Base-by-base conservation (phyloP, 2,113 vertebrate species). In the Rhea pennata region DNA sequence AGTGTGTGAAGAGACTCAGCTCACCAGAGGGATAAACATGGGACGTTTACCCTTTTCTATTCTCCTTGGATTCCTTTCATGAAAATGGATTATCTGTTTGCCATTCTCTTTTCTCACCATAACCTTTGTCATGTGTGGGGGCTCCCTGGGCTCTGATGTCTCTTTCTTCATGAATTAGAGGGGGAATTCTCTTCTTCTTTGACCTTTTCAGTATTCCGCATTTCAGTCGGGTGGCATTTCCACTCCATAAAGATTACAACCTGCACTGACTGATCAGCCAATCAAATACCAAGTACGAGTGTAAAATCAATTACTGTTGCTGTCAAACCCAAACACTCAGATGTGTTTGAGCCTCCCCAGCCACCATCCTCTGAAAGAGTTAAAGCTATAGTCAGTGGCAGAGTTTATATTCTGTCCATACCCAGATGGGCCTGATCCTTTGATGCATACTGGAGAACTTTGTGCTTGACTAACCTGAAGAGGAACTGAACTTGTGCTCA, bases 161-260 rank as follows among this genome's bases (percentile, higher is more conserved):
- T 96, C 75, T 78, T 90, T 92, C 82, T 93, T 86, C 81, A 61
- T 76, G 96, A 96, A 94, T 90, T 97, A 94, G 95, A 97, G 70
- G 51, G 79, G 79, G 72, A 96, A 58, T 72, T 88, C 42, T 95
- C 58, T 50, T 76, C 33, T 94, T 93, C 85, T 93, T 76, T 96
- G 96, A 96, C 91, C 94, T 98, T 98, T 96, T 97, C 84, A 96
- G 78, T 97, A 97, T 97, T 97, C 95, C 93, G 40, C 50, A 90
- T 75, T 94, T 90, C 80, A 84, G 79, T 88, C 58, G 65, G 79
- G 36, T 97, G 95, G 87, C 83, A 96, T 97, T 97, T 97, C 54
- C 46, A 92, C 69, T 97, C 54, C 33, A 79, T 79, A 31, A 88
- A 92, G 48, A 92, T 75, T 96, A 71, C 74, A 93, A 88, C 67